Conservation (phyloP, 2,797 vertebrate species). For the Tapera naevia region DNA sequence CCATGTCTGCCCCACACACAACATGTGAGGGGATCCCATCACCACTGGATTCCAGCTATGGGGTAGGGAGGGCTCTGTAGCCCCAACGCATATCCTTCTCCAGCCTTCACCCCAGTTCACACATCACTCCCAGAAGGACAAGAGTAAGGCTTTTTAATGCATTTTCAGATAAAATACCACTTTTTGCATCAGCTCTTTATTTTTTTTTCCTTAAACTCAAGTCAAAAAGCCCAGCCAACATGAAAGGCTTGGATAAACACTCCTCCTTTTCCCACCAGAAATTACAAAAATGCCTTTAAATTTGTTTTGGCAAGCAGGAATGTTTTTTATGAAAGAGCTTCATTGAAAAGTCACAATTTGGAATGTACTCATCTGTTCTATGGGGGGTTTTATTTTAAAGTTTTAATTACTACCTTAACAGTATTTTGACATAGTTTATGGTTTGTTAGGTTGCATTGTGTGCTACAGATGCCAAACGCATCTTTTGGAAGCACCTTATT, state of each 20-base stretch:
- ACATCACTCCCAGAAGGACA: rapidly evolving
- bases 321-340: conserved; percentile 67
- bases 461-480: conserved; percentile 19
- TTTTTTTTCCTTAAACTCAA: neutral
- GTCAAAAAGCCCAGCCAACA: conserved; percentile 27
- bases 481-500: conserved; percentile 1
- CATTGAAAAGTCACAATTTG: conserved; percentile 62
- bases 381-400: neutral
- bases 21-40: rapidly evolving
- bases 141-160: neutral
- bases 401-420: conserved; percentile 56
- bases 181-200: neutral
- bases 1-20: rapidly evolving
- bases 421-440: conserved; percentile 52
- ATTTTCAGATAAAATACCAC: neutral
- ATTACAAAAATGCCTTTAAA: conserved; percentile 66
- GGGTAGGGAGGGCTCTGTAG: neutral
- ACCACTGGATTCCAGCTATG: rapidly evolving
- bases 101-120: neutral
- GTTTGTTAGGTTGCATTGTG: neutral
- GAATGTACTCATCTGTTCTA: conserved; percentile 38
- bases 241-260: conserved; percentile 50
- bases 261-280: conserved; percentile 50
- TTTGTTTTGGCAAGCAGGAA: conserved; percentile 66
- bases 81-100: rapidly evolving